Evolutionary conservation across 2,797 vertebrate species (phyloP), one percentile per base, ranked within the genome.

Genomic region (Hoplostethus atlanticus): DNA sequence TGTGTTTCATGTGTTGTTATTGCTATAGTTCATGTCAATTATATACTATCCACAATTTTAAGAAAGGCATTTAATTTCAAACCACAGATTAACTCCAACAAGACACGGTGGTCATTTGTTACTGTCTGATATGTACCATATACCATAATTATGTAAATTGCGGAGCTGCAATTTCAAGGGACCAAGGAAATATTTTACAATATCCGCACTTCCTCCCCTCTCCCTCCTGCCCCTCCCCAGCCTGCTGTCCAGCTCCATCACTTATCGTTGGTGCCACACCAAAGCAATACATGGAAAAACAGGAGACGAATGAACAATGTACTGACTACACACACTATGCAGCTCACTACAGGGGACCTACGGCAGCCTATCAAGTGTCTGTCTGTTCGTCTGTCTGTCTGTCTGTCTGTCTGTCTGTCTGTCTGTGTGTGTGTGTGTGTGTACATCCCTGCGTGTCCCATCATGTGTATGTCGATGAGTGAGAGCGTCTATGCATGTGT

Each of bases 221-320:
- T 62, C 42, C 38, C 11, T 3, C 71, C 25, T 71, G 61, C 63
- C 48, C 58, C 62, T 64, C 62, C 56, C 54, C 62, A 64, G 25
- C 72, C 68, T 72, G 56, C 73, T 57, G 50, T 61, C 59, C 58
- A 69, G 68, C 75, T 68, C 67, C 79, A 64, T 84, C 63, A 75
- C 57, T 58, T 65, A 93, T 96, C 96, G 94, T 95, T 94, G 93
- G 87, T 69, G 74, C 71, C 40, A 87, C 92, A 95, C 93, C 93
- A 94, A 94, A 91, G 83, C 80, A 95, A 84, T 90, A 94, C 94
- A 90, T 88, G 82, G 83, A 94, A 91, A 87, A 90, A 95, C 93
- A 95, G 93, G 91, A 81, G 78, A 69, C 89, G 89, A 92, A 94
- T 89, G 89, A 94, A 93, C 83, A 88, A 88, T 83, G 83, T 80